Evolutionary conservation across 2,113 vertebrate species (phyloP).

Genomic region (Megaceryle maxima): DNA sequence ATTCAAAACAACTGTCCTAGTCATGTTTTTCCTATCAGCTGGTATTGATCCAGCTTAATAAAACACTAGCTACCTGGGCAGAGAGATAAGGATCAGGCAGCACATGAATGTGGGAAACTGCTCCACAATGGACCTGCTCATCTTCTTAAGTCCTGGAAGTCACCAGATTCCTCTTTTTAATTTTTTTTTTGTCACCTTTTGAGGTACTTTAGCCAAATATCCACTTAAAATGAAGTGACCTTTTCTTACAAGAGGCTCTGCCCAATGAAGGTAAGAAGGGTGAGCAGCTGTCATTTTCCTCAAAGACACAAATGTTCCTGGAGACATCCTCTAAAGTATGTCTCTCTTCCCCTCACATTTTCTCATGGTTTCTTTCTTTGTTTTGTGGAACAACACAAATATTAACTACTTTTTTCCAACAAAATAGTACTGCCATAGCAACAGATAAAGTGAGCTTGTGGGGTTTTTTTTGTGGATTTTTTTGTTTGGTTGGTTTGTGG

Average conservation of each 20-base stretch:
- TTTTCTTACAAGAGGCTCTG: background rate
- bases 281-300: background rate
- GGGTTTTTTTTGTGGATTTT: background rate
- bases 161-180: background rate
- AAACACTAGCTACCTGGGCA: background rate
- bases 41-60: background rate
- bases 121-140: background rate
- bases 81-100: background rate
- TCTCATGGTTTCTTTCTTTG: conserved; percentile 46
- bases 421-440: conserved; percentile 13
- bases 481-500: too few species aligned
- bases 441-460: background rate
- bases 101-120: background rate
- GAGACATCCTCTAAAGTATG: background rate
- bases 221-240: background rate
- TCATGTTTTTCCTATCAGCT: background rate
- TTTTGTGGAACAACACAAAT: conserved; percentile 8
- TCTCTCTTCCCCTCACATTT: background rate
- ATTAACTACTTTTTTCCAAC: conserved; percentile 49
- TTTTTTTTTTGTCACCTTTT: background rate
- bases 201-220: background rate
- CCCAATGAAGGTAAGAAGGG: background rate
- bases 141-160: background rate
- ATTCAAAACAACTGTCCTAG: background rate
- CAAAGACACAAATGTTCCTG: background rate